phyloP scores from a whole-genome alignment of 2,888 invertebrate genomes.

The Gasteruption jaculator region DNA sequence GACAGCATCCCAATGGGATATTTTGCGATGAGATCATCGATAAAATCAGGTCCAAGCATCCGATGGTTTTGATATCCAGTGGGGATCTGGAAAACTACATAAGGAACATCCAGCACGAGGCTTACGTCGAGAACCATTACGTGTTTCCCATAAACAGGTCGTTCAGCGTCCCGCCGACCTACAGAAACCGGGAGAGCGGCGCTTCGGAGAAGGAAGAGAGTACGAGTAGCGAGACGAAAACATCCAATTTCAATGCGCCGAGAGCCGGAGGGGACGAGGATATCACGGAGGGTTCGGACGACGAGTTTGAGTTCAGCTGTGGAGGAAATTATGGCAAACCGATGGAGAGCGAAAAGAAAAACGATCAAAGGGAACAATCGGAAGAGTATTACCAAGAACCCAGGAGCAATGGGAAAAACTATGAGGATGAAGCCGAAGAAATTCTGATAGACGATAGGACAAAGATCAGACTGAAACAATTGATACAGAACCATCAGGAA shows the following conservation, averaged over 20 bases:
- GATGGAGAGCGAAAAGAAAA: neutral
- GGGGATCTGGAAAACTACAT: conserved; percentile 26
- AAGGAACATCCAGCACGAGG: conserved; percentile 21
- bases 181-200: too few species aligned
- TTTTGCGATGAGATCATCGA: conserved; percentile 11
- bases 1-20: conserved; percentile 22
- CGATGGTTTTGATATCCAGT: conserved; percentile 11
- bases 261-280: neutral
- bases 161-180: too few species aligned
- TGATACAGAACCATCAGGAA: conserved; percentile 36
- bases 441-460: conserved; percentile 29
- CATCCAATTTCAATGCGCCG: neutral
- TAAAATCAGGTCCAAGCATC: neutral
- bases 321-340: too few species aligned
- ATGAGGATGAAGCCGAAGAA: conserved; percentile 9
- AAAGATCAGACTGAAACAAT: conserved; percentile 31
- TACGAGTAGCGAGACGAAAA: too few species aligned
- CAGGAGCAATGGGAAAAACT: neutral
- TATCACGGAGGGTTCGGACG: neutral
- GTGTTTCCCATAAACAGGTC: conserved; percentile 15
- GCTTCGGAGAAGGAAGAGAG: too few species aligned
- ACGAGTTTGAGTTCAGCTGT: too few species aligned
- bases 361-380: neutral
- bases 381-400: neutral
- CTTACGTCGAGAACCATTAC: conserved; percentile 13